These are phyloP conservation scores for Cephalopachus bancanus DNA, from an alignment of 2,797 vertebrate genomes.

Conservation along the genomic window DNA sequence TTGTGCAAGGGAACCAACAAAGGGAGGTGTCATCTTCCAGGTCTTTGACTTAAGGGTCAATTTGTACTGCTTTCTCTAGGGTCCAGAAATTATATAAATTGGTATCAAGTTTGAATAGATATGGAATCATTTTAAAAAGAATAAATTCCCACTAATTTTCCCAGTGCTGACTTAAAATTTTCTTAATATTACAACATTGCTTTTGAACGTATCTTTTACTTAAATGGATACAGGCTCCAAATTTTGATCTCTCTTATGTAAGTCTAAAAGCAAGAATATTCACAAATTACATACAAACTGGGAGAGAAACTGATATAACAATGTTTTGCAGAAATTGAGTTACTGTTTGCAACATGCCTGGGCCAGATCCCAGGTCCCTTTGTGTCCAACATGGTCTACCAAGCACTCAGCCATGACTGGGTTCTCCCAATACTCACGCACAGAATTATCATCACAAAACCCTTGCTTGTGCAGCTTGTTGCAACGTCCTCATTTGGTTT, in stretches of 20 bases:
- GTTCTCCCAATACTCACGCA: not conserved
- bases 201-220: not conserved
- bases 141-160: not conserved
- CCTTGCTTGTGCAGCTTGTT: not conserved
- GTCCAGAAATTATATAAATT: not conserved
- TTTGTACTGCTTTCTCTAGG: not conserved
- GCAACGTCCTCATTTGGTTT: not conserved
- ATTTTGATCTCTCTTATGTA: not conserved
- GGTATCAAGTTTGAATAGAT: not conserved
- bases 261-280: slow-evolving; percentile 11
- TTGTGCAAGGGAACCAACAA: not conserved
- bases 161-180: not conserved
- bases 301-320: not conserved
- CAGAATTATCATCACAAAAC: not conserved
- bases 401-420: rapidly evolving
- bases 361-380: not conserved
- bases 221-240: not conserved
- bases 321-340: not conserved
- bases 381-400: not conserved
- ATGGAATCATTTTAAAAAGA: not conserved
- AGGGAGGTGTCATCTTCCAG: not conserved
- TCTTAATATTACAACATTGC: not conserved
- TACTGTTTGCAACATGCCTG: not conserved
- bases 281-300: not conserved
- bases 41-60: not conserved